phyloP scores from a whole-genome alignment of 2,113 vertebrate genomes.

The Podilymbus podiceps region DNA sequence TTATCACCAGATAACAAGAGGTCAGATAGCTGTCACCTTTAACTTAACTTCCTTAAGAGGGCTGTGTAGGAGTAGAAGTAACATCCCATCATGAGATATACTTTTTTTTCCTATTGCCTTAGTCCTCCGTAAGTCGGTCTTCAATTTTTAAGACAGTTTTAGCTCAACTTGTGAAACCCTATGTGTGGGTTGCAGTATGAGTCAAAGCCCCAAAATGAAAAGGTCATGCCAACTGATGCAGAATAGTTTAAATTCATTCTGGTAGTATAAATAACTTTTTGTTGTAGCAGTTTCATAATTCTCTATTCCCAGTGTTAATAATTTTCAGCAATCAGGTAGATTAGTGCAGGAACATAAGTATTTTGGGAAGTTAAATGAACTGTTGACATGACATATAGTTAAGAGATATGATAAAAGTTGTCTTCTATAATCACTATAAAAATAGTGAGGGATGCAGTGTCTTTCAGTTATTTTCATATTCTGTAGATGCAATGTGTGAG shows the following conservation, averaged over 20 bases:
- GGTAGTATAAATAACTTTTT: conserved; percentile 32
- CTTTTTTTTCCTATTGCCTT: not conserved
- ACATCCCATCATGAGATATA: not conserved
- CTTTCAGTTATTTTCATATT: not conserved
- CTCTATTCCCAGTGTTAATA: not conserved
- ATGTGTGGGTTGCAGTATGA: conserved; percentile 52
- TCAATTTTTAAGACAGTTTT: conserved; percentile 35
- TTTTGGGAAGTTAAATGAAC: not conserved
- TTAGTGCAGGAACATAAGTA: not conserved
- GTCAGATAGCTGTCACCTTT: not conserved
- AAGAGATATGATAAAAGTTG: not conserved
- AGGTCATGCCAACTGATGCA: conserved; percentile 28
- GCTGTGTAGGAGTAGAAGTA: not conserved
- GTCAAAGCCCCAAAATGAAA: conserved; percentile 58
- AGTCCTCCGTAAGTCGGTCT: not conserved
- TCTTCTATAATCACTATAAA: not conserved
- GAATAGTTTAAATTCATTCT: conserved; percentile 31
- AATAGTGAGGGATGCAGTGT: not conserved
- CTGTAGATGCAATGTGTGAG: not conserved
- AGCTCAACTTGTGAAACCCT: not conserved
- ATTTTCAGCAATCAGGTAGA: not conserved
- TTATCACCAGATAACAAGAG: not conserved
- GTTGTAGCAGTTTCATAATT: conserved; percentile 5
- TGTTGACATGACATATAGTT: not conserved
- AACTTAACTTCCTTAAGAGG: not conserved